A percentile compares a stretch with the other conserved stretches of the same genome.
Evolutionary conservation across 1,140 invertebrate genomes (phyloP).

Genomic region (Eriocheir sinensis): DNA sequence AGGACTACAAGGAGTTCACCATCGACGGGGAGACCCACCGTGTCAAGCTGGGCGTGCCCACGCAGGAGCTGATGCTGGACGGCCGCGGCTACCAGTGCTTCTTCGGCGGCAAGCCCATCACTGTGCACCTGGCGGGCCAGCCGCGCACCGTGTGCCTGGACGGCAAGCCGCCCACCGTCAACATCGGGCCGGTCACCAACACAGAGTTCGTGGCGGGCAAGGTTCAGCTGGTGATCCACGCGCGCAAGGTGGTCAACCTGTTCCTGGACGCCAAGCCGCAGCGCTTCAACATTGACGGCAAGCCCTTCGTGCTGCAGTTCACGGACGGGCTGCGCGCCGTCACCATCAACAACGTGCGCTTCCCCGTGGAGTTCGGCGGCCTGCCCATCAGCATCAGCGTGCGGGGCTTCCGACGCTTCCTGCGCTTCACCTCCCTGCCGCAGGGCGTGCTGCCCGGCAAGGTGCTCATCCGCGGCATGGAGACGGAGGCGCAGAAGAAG

Average conservation of each 20-base stretch:
- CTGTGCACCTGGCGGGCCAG: constrained; percentile 91
- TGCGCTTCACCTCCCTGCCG: constrained; percentile 91
- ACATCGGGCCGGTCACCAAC: constrained; percentile 84
- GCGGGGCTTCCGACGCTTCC: constrained; percentile 90
- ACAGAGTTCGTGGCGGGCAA: constrained; percentile 91
- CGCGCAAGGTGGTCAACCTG: constrained; percentile 89
- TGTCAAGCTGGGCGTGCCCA: constrained; percentile 95
- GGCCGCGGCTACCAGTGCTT: constrained; percentile 92
- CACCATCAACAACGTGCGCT: constrained; percentile 91
- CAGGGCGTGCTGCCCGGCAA: constrained; percentile 85
- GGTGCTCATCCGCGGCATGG: constrained; percentile 78
- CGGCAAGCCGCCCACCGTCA: constrained; percentile 90
- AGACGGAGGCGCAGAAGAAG: constrained; percentile 79
- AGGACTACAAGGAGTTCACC: constrained; percentile 80
- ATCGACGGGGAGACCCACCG: constrained; percentile 83
- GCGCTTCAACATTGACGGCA: constrained; percentile 87
- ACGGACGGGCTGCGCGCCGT: constrained; percentile 89
- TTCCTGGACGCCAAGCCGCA: constrained; percentile 94
- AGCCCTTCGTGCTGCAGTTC: constrained; percentile 90
- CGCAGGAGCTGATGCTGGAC: constrained; percentile 95
- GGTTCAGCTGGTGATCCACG: constrained; percentile 92
- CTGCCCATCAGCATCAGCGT: constrained; percentile 93
- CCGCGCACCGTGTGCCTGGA: constrained; percentile 89
- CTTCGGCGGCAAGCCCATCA: constrained; percentile 94
- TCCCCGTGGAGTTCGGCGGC: constrained; percentile 92